Evolutionary conservation across 2,888 invertebrate species (phyloP).

Genomic region (Pilophorus perplexus): DNA sequence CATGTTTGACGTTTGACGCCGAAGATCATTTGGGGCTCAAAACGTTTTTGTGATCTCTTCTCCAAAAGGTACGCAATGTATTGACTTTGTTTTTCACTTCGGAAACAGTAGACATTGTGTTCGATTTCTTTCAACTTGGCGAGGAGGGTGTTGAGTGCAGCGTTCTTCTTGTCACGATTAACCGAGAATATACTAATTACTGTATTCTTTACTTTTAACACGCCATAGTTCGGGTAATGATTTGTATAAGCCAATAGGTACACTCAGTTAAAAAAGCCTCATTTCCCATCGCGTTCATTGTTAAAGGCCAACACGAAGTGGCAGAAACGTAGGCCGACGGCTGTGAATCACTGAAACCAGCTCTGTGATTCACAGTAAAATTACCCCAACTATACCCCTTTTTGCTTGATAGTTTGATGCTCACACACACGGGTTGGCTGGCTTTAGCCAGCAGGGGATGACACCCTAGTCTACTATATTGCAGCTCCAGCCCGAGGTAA

Average conservation of each 20-base stretch:
- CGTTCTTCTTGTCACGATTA: constrained; percentile 21
- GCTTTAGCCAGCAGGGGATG: too few species aligned
- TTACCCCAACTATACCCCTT: too few species aligned
- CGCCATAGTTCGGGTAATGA: constrained; percentile 12
- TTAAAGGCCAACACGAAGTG: background rate
- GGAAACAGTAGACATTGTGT: constrained; percentile 6
- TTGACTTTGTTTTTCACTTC: constrained; percentile 15
- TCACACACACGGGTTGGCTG: too few species aligned
- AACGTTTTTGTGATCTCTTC: too few species aligned
- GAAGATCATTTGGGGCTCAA: too few species aligned
- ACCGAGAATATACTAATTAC: too few species aligned
- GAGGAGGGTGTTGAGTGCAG: constrained; percentile 22
- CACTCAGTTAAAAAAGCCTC: constrained; percentile 12
- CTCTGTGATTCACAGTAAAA: constrained; percentile 8
- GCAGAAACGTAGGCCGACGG: background rate
- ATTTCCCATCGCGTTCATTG: background rate
- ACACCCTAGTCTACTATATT: too few species aligned
- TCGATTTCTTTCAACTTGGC: constrained; percentile 17
- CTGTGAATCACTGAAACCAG: background rate
- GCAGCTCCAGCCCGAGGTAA: too few species aligned
- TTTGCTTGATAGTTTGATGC: background rate
- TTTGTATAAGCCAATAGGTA: constrained; percentile 8
- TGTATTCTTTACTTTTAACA: constrained; percentile 12
- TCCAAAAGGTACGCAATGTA: too few species aligned
- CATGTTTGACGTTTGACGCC: too few species aligned